phyloP scores from a whole-genome alignment of 2,113 vertebrate genomes.

The Columba livia region DNA sequence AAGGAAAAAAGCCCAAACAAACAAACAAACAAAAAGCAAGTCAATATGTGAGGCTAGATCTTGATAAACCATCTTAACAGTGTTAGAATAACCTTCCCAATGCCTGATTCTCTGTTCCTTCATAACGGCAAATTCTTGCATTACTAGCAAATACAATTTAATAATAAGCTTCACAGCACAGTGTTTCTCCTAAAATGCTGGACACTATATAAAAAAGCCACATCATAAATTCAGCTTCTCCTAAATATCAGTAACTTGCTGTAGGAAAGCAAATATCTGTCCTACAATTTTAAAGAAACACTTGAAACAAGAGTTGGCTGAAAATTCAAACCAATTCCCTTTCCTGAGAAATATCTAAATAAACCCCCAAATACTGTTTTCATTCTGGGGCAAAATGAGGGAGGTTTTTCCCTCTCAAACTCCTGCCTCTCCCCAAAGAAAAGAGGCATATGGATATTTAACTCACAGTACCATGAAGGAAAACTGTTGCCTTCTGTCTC shows the following conservation, averaged over 20 bases:
- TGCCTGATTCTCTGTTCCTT: background rate
- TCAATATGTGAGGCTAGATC: background rate
- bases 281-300: background rate
- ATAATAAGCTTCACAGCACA: background rate
- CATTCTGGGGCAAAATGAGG: background rate
- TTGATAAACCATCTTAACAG: background rate
- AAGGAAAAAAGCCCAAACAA: background rate
- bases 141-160: background rate
- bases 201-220: background rate
- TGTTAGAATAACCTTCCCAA: background rate
- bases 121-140: background rate
- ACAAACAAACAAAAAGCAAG: background rate
- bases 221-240: background rate
- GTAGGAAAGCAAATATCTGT: background rate
- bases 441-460: background rate
- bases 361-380: background rate
- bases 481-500: background rate
- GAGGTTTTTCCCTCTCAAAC: background rate
- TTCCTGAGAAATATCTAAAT: background rate
- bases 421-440: background rate
- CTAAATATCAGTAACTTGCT: background rate
- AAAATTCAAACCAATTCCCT: background rate
- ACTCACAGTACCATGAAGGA: background rate
- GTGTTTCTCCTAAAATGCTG: background rate
- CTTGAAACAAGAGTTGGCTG: background rate